Conservation (phyloP, 2,797 vertebrate genomes). For the Erithacus rubecula region DNA sequence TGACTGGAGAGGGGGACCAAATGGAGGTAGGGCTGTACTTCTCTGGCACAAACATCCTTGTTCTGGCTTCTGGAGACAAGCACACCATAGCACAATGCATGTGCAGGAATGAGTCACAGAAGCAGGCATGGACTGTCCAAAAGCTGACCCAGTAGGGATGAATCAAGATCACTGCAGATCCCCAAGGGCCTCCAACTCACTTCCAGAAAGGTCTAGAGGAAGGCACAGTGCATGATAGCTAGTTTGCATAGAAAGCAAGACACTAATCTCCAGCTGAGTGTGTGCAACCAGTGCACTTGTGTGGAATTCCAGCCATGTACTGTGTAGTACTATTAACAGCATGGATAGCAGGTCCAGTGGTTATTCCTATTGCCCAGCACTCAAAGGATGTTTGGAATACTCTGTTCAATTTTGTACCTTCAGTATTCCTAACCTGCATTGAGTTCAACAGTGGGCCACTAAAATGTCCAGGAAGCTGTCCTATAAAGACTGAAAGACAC, state of each 20-base stretch:
- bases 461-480: not conserved
- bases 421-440: not conserved
- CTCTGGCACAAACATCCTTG: not conserved
- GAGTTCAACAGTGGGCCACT: not conserved
- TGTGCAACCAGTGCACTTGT: not conserved
- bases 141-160: not conserved
- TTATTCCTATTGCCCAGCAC: not conserved
- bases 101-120: not conserved
- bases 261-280: not conserved
- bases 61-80: not conserved
- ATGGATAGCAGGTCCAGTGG: not conserved
- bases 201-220: not conserved
- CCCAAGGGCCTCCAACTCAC: fast-evolving
- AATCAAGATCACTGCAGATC: not conserved
- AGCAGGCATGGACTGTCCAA: not conserved
- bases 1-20: not conserved
- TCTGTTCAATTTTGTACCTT: not conserved
- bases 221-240: not conserved
- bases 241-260: not conserved
- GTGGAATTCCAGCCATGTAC: not conserved
- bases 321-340: not conserved
- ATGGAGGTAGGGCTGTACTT: not conserved
- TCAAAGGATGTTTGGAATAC: not conserved
- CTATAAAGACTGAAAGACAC: not conserved
- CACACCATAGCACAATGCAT: not conserved